Percentiles rank a stretch among this genome's conserved stretches.
Evolutionary conservation across 2,888 invertebrate species (phyloP).

Genomic region (Noctua pronuba): DNA sequence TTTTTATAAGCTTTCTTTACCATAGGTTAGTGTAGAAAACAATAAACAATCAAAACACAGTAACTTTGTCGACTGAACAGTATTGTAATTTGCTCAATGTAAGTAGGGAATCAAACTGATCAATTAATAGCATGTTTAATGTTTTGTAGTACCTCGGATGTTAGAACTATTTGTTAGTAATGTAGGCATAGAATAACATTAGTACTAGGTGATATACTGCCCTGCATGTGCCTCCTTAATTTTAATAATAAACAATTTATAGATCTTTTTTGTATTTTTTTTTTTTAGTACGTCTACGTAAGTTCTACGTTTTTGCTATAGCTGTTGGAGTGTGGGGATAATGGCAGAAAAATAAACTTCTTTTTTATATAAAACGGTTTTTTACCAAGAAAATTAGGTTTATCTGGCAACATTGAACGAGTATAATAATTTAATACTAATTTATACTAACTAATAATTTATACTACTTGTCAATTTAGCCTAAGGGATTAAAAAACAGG

Average conservation of each 20-base stretch:
- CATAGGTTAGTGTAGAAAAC: constrained; percentile 12
- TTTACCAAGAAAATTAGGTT: no score
- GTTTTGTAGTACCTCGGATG: constrained; percentile 46
- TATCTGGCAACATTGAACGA: no score
- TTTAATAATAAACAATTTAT: constrained; percentile 60
- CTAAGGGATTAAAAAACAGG: no score
- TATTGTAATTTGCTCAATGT: constrained; percentile 67
- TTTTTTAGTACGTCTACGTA: neutral
- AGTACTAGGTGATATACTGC: constrained; percentile 60
- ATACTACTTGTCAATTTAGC: no score
- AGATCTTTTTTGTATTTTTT: constrained; percentile 21
- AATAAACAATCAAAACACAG: constrained; percentile 22
- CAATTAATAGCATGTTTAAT: constrained; percentile 49
- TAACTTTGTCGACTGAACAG: constrained; percentile 61
- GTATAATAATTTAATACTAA: no score
- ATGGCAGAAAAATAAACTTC: neutral
- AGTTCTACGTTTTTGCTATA: neutral
- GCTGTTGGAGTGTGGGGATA: neutral
- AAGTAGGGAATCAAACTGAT: constrained; percentile 55
- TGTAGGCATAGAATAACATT: constrained; percentile 33
- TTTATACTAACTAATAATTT: no score
- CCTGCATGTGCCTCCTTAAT: constrained; percentile 65
- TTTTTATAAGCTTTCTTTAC: constrained; percentile 42
- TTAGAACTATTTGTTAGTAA: constrained; percentile 32
- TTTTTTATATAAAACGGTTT: no score